Base-by-base conservation (phyloP, 2,888 invertebrate species). In the Pelosia muscerda region DNA sequence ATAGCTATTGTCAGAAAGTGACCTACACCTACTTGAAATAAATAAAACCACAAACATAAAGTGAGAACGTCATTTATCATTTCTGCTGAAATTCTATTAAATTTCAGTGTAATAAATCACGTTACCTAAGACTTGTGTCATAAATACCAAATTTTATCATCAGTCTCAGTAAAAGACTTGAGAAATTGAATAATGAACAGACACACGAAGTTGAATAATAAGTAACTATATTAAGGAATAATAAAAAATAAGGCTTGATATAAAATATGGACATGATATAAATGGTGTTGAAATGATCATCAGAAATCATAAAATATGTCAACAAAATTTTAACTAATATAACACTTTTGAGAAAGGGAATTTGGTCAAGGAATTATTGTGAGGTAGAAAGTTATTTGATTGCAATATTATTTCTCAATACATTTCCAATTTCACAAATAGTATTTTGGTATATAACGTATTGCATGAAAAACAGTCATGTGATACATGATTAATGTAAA, bases 11-110 rank as follows among this genome's bases (percentile, higher is more conserved):
- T 58, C 25, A 63, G 59, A 49, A 57, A 28, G 72, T 69, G 76
- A 71, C 71, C 77, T 73, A 66, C 72, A 73, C 71, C 75, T 75
- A 69, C 71, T 58, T 74, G 63, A 76, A 80, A 81, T 76, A 49
- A 56, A 77, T 75, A 10, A 15, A 26, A 60, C 68, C 64, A 61
- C 55, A 42, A 68, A 69, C 70, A 58, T 53, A 76, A 62, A 58
- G 61, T 62, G 53, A 65, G 26, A 63, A 57, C 28, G 53, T 15
- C 63, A 71, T 73, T 80, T 71, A 63, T 69, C 65, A 72, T 26
- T 65, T 61, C 62, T 66, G 31, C 64, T 63, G 13, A 56, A 59
- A 70, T 60, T 25, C 34, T 60, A 65, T 60, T 65, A 55, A 26
- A 26, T 26, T 60, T 60, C 9, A 22, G 49, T 49, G 25, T 65